Percentiles rank a stretch among this genome's conserved stretches.
phyloP scores from a whole-genome alignment of 2,797 vertebrate genomes.

The Cichlasoma orientale region DNA sequence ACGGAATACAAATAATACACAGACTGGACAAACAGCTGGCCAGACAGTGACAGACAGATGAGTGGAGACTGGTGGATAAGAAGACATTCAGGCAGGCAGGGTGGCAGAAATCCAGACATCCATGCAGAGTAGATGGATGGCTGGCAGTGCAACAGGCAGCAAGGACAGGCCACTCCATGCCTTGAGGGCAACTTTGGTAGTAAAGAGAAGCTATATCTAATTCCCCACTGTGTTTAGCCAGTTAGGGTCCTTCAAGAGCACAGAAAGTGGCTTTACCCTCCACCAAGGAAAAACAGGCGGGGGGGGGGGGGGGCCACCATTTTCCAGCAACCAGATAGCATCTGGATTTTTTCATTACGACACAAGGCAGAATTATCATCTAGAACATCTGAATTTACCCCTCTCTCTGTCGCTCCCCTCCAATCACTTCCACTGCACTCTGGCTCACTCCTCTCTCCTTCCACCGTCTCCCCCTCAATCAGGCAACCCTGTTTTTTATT shows the following conservation, averaged over 20 bases:
- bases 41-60: constrained; percentile 23
- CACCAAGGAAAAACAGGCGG: background rate
- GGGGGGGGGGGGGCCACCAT: constrained; percentile 8
- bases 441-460: constrained; percentile 1
- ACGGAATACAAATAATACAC: constrained; percentile 51
- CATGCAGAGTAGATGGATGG: constrained; percentile 20
- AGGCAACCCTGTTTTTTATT: constrained; percentile 39
- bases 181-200: constrained; percentile 53
- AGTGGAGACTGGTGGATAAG: constrained; percentile 22
- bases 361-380: constrained; percentile 62
- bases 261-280: constrained; percentile 32
- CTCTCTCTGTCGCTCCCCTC: constrained; percentile 26
- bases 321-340: constrained; percentile 42
- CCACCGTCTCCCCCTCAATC: constrained; percentile 25
- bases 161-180: constrained; percentile 30
- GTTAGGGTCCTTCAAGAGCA: constrained; percentile 49
- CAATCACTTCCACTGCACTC: constrained; percentile 66
- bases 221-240: constrained; percentile 40
- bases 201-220: constrained; percentile 51
- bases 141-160: constrained; percentile 12
- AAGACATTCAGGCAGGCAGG: constrained; percentile 6
- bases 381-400: constrained; percentile 68
- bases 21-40: constrained; percentile 51
- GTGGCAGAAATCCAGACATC: constrained; percentile 26
- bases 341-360: constrained; percentile 62